Base-by-base conservation (phyloP, 2,888 invertebrate species). In the Synergus japonicus region DNA sequence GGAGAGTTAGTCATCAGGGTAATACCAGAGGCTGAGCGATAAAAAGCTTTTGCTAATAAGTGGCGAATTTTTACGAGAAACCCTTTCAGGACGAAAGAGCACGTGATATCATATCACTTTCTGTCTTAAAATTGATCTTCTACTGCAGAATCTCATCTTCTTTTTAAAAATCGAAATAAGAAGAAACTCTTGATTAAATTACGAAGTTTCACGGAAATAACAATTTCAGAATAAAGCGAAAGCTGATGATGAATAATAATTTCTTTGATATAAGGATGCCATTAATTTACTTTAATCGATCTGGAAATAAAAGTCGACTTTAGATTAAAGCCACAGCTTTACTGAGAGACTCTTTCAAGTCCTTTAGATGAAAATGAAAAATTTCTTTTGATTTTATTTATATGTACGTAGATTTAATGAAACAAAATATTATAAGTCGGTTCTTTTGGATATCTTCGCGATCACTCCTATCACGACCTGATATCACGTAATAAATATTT, bases 21-120 rank as follows among this genome's bases (percentile, higher is more conserved):
- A 69, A 69, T 69, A 69, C 67, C 44, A 22, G 67, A 69, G 67
- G 67, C 67, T 46, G 67, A 37, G 46, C 67, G 46, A 69, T 69
- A 29, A 69, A 69, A 69, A 69, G 67, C 67, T 69, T 46, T 44
- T 64, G 29, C 64, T 64, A 64, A 64, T 64, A 64, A 64, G 37
- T 4, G 37, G 64, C 37, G 15, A 64, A 43, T 41, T 65, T 65
- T 65, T 65, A 65, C 73, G 73, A 49, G 49, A 73, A 73, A 73
- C 37, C 49, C 73, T 73, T 73, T 73, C 37, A 73, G 49, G 73
- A 54, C 13, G 37, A 29, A 49, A 54, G 73, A 49, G 73, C 15
- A 29, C 54, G 8, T 73, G 49, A 73, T 73, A 29, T 54, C 2
- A 69, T 22, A 43, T 7, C 9, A 43, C 18, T 22, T 69, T 44